Percentiles rank a stretch among this genome's conserved stretches.
Conservation (phyloP, 2,888 invertebrate genomes). For the Ramazzottius varieornatus region DNA sequence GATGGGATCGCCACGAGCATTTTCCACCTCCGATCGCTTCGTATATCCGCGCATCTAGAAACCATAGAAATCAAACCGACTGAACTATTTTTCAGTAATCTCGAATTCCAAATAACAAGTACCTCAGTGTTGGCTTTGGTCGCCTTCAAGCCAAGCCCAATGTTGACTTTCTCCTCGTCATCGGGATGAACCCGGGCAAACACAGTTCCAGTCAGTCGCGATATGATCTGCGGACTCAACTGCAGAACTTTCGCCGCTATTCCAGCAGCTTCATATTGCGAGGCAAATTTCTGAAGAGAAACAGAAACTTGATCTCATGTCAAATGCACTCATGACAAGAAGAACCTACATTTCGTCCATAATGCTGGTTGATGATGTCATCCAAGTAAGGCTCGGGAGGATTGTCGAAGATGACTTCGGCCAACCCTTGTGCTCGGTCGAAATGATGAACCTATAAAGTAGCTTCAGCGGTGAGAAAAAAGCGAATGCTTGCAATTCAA, state of each 20-base stretch:
- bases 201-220: constrained; percentile 60
- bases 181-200: constrained; percentile 28
- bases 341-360: constrained; percentile 10
- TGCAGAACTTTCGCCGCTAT: constrained; percentile 21
- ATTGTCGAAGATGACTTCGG: constrained; percentile 16
- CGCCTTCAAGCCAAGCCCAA: constrained; percentile 72
- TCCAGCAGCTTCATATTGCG: constrained; percentile 19
- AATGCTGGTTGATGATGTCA: constrained; percentile 10
- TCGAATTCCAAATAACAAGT: not conserved
- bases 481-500: not conserved
- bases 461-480: not conserved
- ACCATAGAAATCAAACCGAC: not conserved
- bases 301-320: constrained; percentile 4
- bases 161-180: constrained; percentile 31
- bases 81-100: not conserved
- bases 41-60: not conserved
- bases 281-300: constrained; percentile 7
- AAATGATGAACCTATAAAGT: not conserved
- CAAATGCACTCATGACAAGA: constrained; percentile 7
- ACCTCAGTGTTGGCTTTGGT: constrained; percentile 47
- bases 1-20: constrained; percentile 18
- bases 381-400: constrained; percentile 17
- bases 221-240: constrained; percentile 40
- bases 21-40: not conserved
- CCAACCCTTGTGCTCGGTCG: constrained; percentile 4